These are phyloP conservation scores for Rhinophrynus dorsalis DNA, from an alignment of 2,797 vertebrate species.

Conservation along the genomic window DNA sequence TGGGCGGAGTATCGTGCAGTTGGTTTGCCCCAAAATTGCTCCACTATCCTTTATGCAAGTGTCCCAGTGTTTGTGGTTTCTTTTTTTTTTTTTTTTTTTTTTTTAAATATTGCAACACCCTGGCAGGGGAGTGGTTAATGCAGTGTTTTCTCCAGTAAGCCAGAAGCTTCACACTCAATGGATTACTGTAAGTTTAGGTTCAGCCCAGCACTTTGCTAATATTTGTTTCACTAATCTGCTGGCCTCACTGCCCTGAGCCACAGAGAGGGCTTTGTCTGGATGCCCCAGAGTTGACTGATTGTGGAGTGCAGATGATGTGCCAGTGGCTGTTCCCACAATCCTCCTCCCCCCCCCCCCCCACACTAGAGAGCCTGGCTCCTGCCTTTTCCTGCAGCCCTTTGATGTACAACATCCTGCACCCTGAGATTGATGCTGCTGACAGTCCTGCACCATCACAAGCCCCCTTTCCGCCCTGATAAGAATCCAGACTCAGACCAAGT, in stretches of 20 bases:
- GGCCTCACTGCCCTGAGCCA: not conserved
- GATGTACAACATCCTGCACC: slow-evolving; percentile 19
- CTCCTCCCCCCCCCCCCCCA: not conserved
- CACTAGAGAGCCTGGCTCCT: slow-evolving; percentile 7
- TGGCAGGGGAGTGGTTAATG: slow-evolving; percentile 11
- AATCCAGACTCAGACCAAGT: not conserved
- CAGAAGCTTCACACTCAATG: not conserved
- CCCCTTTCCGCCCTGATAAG: not conserved
- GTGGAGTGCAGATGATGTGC: slow-evolving; percentile 7
- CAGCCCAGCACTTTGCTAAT: slow-evolving; percentile 25
- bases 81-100: no score
- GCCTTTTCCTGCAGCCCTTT: slow-evolving; percentile 22
- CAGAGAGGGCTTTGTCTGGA: slow-evolving; percentile 35
- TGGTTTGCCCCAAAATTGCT: no score
- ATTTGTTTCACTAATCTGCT: slow-evolving; percentile 32
- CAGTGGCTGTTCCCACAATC: slow-evolving; percentile 5
- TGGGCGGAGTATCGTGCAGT: no score
- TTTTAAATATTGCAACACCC: no score
- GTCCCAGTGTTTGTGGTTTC: no score
- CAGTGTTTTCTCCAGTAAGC: not conserved
- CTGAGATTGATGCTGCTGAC: not conserved
- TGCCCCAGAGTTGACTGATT: slow-evolving; percentile 6
- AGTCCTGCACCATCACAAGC: not conserved
- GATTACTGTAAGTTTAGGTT: not conserved
- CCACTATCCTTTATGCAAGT: no score